A percentile compares a stretch with the other conserved stretches of the same genome.
These are phyloP conservation scores for Nasonia giraulti DNA, from an alignment of 1,140 invertebrate species.

Conservation along the genomic window DNA sequence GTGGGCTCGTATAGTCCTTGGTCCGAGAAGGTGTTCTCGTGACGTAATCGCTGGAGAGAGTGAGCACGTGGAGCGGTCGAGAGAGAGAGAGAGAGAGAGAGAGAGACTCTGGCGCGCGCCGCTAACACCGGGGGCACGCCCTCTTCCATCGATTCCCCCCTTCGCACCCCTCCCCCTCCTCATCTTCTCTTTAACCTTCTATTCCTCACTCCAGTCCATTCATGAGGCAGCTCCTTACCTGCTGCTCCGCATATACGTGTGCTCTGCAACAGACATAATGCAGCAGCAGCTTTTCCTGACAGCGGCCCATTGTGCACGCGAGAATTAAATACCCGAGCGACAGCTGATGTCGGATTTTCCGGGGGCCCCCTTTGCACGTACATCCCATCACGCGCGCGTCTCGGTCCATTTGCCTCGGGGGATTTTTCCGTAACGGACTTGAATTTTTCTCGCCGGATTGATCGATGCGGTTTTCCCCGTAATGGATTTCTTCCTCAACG, in stretches of 20 bases:
- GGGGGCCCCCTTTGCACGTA: neutral
- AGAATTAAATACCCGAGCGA: conserved; percentile 15
- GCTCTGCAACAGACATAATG: too few species aligned
- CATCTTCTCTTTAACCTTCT: neutral
- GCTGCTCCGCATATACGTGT: neutral
- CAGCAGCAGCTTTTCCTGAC: too few species aligned
- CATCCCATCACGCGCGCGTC: neutral
- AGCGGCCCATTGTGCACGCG: neutral
- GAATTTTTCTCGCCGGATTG: too few species aligned
- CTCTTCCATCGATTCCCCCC: conserved; percentile 66
- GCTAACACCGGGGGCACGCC: conserved; percentile 60
- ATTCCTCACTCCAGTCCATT: conserved; percentile 9
- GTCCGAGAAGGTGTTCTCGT: conserved; percentile 55
- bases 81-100: neutral
- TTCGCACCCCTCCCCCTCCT: conserved; percentile 57
- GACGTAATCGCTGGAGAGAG: conserved; percentile 62
- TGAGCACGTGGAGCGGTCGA: conserved; percentile 65
- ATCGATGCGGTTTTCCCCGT: too few species aligned
- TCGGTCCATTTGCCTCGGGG: neutral
- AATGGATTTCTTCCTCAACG: too few species aligned
- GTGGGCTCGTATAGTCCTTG: neutral
- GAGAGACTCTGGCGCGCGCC: conserved; percentile 48
- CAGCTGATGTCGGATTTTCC: conserved; percentile 15
- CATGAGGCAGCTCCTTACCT: neutral
- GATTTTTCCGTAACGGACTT: too few species aligned